A percentile compares a stretch with the other conserved stretches of the same genome.
Conservation (phyloP, 2,888 invertebrate genomes). For the Muscina levida region DNA sequence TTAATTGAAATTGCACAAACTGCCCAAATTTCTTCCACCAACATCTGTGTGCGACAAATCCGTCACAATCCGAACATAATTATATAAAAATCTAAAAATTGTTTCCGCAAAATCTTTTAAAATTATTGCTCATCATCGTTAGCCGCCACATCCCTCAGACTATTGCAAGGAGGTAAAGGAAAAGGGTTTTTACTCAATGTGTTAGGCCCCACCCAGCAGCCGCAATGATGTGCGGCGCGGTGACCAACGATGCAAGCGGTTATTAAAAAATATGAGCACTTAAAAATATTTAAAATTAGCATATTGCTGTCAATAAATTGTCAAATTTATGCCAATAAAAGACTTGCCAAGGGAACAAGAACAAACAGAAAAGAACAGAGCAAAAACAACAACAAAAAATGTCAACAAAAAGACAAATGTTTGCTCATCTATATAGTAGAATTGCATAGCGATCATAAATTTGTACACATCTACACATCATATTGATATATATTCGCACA, state of each 20-base stretch:
- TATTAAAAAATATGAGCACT: constrained; percentile 53
- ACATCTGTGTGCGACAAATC: too few relatives aligned
- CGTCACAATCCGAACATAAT: too few relatives aligned
- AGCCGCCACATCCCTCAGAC: too few relatives aligned
- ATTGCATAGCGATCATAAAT: constrained; percentile 5
- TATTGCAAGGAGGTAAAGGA: too few relatives aligned
- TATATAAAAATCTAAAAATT: too few relatives aligned
- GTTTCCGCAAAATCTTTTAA: constrained; percentile 6
- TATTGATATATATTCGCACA: too few relatives aligned
- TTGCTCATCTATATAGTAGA: background rate
- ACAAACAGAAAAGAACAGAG: background rate
- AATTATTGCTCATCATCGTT: background rate
- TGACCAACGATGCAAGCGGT: background rate
- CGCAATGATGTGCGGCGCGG: background rate
- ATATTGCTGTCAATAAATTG: constrained; percentile 75
- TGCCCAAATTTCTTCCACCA: too few relatives aligned
- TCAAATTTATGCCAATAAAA: constrained; percentile 73
- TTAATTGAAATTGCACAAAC: too few relatives aligned
- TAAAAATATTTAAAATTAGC: constrained; percentile 65
- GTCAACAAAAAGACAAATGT: too few relatives aligned
- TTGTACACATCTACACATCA: background rate
- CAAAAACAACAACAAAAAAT: too few relatives aligned
- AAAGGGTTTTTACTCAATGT: background rate
- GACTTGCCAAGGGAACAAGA: constrained; percentile 46
- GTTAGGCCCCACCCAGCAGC: background rate